Evolutionary conservation across 2,888 invertebrate genomes (phyloP).

Genomic region (Amblyjoppa fuscipennis): DNA sequence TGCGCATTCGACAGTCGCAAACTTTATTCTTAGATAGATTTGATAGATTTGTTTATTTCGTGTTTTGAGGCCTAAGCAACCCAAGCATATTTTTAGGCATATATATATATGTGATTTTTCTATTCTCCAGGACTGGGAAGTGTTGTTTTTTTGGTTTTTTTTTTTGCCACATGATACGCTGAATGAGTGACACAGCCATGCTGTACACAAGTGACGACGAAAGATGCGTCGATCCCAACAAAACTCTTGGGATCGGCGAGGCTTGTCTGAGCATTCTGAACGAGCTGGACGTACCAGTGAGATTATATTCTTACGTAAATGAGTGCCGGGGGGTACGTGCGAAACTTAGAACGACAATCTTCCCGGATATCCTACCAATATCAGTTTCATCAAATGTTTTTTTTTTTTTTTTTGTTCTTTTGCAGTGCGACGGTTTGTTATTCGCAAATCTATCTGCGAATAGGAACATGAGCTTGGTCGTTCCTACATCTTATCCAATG

Average conservation of each 20-base stretch:
- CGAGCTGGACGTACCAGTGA: constrained; percentile 66
- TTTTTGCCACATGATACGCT: neutral
- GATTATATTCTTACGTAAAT: constrained; percentile 74
- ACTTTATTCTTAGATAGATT: neutral
- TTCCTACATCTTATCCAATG: constrained; percentile 79
- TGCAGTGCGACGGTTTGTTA: constrained; percentile 78
- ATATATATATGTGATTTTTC: neutral
- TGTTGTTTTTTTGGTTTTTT: neutral
- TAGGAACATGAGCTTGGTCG: constrained; percentile 75
- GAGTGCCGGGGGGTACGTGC: constrained; percentile 79
- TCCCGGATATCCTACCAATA: neutral
- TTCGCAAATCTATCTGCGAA: constrained; percentile 73
- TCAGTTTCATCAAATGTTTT: neutral
- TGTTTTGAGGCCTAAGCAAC: no score
- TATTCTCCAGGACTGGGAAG: neutral
- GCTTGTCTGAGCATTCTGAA: constrained; percentile 81
- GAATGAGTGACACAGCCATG: constrained; percentile 24
- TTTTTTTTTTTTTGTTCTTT: constrained; percentile 54
- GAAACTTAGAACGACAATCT: neutral
- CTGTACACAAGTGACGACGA: constrained; percentile 39
- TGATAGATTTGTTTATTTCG: no score
- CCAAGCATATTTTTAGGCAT: no score
- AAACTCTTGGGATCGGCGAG: constrained; percentile 78
- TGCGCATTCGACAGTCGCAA: neutral
- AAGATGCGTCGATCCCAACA: constrained; percentile 72